phyloP scores from a whole-genome alignment of 1,140 invertebrate genomes.

The Ectropis grisescens region DNA sequence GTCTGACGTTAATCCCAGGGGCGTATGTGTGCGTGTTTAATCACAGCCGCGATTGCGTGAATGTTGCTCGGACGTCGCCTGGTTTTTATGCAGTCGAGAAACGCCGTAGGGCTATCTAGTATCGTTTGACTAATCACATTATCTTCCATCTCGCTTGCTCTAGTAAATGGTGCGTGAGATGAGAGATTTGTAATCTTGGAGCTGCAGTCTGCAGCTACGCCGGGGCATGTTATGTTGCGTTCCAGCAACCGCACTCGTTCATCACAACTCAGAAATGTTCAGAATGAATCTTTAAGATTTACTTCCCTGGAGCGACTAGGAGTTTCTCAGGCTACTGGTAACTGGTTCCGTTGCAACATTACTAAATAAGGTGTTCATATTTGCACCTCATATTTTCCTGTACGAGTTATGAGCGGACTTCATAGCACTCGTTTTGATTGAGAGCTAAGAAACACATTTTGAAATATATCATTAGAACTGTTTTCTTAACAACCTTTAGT shows the following conservation, averaged over 20 bases:
- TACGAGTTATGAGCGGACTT: constrained; percentile 8
- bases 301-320: constrained; percentile 31
- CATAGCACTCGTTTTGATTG: constrained; percentile 7
- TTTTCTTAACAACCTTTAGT: too few relatives aligned
- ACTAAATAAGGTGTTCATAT: constrained; percentile 55
- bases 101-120: constrained; percentile 25
- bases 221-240: constrained; percentile 14
- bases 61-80: constrained; percentile 29
- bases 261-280: constrained; percentile 26
- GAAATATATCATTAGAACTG: not conserved
- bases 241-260: constrained; percentile 22
- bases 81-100: constrained; percentile 30
- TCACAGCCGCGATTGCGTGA: constrained; percentile 24
- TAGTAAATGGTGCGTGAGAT: constrained; percentile 10
- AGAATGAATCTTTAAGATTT: constrained; percentile 48
- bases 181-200: constrained; percentile 10
- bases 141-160: constrained; percentile 19
- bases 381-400: constrained; percentile 36
- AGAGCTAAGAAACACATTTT: constrained; percentile 2
- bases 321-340: constrained; percentile 53
- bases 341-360: constrained; percentile 48
- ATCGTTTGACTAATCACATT: constrained; percentile 27
- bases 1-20: constrained; percentile 44
- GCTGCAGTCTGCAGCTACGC: constrained; percentile 5
- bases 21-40: constrained; percentile 28